Evolutionary conservation across 2,113 vertebrate species (phyloP), one percentile per base, ranked within the genome.

Genomic region (Tonatia bakeri): DNA sequence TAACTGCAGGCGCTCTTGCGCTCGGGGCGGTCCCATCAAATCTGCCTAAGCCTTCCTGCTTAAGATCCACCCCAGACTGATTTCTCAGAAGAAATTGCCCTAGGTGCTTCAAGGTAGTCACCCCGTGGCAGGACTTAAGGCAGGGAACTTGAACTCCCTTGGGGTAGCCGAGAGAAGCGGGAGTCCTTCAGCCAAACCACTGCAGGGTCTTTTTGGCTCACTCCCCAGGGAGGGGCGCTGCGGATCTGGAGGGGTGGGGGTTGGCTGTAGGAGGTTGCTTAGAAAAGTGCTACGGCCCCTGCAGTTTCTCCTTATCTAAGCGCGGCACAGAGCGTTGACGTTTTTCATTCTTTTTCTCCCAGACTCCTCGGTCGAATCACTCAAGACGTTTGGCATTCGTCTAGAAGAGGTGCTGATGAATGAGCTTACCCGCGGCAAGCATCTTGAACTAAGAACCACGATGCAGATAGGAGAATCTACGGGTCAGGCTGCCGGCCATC

Each of bases 401-500:
- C 92, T 97, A 94, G 96, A 97, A 96, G 97, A 97, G 90, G 95
- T 90, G 16, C 40, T 97, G 59, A 70, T 97, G 87, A 97, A 97
- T 6, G 97, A 97, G 84, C 7, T 97, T 54, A 94, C 92, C 64
- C 97, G 94, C 38, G 90, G 94, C n/a, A 97, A 97, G 87, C 94
- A 92, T 10, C 90, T 94, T 22, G 95, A 97, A 95, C 75, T 96
- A 38, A 92, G n/a, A 59, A 65, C 90, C 0, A 15, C 43, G 3
- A 97, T 97, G 97, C 92, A 94, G 90, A 24, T 47, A 72, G 96
- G 96, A 90, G 97, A 92, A 84, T 50, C 92, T 54, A 92, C 36
- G 0, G 4, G 83, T 22, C 87, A 40, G 54, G 47, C 45, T 85
- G 14, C 3, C 0, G 73, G 94, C 50, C 92, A 59, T 85, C 93